Percentiles rank a stretch among this genome's conserved stretches.
phyloP scores from a whole-genome alignment of 2,113 vertebrate species.

The Corythaeola cristata region DNA sequence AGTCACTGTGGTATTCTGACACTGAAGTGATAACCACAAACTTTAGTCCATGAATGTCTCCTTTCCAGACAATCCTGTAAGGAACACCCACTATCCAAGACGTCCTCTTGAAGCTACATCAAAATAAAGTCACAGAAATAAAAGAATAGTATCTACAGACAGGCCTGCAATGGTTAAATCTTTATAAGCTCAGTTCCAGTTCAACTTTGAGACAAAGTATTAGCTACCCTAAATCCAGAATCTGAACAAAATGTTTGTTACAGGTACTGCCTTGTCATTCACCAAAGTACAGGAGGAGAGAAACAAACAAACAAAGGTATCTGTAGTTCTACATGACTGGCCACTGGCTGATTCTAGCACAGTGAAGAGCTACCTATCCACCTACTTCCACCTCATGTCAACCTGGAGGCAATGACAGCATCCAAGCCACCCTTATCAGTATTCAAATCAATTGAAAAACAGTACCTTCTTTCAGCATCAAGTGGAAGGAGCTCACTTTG shows the following conservation, averaged over 20 bases:
- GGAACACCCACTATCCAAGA: not conserved
- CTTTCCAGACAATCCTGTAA: not conserved
- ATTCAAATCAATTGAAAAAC: not conserved
- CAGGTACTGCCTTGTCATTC: not conserved
- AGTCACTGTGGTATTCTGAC: not conserved
- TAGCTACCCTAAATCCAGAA: not conserved
- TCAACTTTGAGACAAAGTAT: not conserved
- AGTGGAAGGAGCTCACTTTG: not conserved
- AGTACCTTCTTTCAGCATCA: constrained; percentile 9
- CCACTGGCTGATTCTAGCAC: not conserved
- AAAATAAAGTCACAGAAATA: not conserved
- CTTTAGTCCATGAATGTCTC: not conserved
- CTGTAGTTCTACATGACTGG: not conserved
- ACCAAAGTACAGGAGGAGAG: not conserved
- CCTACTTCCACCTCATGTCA: not conserved
- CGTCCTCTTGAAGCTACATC: not conserved
- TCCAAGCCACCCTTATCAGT: not conserved
- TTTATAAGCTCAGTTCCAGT: not conserved
- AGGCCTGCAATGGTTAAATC: not conserved
- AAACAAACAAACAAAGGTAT: not conserved
- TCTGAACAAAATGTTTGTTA: not conserved
- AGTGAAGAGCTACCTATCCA: not conserved
- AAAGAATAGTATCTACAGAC: not conserved
- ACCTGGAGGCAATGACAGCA: not conserved
- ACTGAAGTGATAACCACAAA: not conserved